Evolutionary conservation across 2,888 invertebrate genomes (phyloP).

Genomic region (Lithosia quadra): DNA sequence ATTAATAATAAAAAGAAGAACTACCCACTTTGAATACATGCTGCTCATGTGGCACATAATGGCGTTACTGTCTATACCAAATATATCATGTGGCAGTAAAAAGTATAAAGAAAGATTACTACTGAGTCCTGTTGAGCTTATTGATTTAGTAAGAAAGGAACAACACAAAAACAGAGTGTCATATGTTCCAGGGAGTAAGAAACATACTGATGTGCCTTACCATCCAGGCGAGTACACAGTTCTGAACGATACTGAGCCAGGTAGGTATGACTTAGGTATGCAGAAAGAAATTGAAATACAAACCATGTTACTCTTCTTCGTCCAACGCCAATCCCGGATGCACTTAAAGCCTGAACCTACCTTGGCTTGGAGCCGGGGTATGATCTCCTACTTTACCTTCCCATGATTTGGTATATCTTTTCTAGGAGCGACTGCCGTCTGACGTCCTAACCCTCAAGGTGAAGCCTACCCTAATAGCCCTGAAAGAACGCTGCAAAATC

Average conservation of each 20-base stretch:
- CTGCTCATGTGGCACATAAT: constrained; percentile 26
- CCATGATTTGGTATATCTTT: too few relatives aligned
- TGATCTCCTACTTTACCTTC: too few relatives aligned
- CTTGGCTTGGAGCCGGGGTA: too few relatives aligned
- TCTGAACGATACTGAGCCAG: constrained; percentile 33
- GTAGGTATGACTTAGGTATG: not conserved
- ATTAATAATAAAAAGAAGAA: too few relatives aligned
- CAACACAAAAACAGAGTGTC: constrained; percentile 37
- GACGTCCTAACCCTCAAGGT: not conserved
- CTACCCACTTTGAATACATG: not conserved
- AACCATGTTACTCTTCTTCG: not conserved
- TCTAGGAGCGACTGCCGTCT: not conserved
- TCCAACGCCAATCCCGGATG: too few relatives aligned
- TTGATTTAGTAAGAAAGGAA: constrained; percentile 64
- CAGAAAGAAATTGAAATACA: too few relatives aligned
- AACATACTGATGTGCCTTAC: constrained; percentile 3
- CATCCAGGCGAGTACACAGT: constrained; percentile 25
- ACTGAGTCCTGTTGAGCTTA: constrained; percentile 61
- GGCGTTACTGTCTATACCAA: constrained; percentile 21
- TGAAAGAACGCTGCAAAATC: not conserved
- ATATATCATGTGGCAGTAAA: constrained; percentile 28
- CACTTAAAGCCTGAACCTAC: too few relatives aligned
- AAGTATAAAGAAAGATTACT: constrained; percentile 55
- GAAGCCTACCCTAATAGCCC: not conserved
- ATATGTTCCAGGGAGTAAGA: not conserved